Percentiles rank a stretch among this genome's conserved stretches.
Conservation (phyloP, 2,113 vertebrate genomes). For the Neolamprologus sp. region DNA sequence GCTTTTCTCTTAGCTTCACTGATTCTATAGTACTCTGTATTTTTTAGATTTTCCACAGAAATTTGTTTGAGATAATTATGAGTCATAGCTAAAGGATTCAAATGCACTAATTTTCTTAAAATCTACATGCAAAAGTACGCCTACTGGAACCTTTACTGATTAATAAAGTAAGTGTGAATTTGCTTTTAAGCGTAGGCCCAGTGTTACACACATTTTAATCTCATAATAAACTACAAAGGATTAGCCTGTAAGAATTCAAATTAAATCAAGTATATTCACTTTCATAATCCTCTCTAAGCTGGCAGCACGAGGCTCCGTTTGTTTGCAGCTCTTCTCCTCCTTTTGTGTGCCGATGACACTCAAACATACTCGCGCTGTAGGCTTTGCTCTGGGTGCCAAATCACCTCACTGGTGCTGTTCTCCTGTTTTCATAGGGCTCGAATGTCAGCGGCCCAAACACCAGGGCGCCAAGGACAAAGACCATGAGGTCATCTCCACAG, state of each 20-base stretch:
- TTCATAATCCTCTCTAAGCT: neutral
- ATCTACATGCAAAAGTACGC: neutral
- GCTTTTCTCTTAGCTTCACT: neutral
- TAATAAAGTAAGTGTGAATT: neutral
- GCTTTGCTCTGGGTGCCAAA: slow-evolving; percentile 2
- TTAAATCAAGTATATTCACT: neutral
- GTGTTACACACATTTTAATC: neutral
- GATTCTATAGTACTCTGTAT: neutral
- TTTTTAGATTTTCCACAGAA: neutral
- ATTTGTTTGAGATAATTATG: neutral
- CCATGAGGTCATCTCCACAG: slow-evolving; percentile 86
- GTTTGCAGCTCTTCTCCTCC: neutral
- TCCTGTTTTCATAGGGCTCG: slow-evolving; percentile 75
- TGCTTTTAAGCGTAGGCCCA: neutral
- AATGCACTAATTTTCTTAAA: neutral
- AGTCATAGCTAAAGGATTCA: neutral
- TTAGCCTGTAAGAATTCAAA: neutral
- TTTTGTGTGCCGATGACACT: slow-evolving; percentile 8
- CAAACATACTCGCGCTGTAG: neutral
- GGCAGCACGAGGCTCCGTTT: neutral
- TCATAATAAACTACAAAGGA: neutral
- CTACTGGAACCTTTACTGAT: neutral
- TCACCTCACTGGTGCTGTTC: slow-evolving; percentile 16
- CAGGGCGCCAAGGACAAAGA: slow-evolving; percentile 84
- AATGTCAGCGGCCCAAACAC: slow-evolving; percentile 87